These are phyloP conservation scores for Rhodeus uyekii DNA, from an alignment of 2,797 vertebrate species.

Conservation along the genomic window DNA sequence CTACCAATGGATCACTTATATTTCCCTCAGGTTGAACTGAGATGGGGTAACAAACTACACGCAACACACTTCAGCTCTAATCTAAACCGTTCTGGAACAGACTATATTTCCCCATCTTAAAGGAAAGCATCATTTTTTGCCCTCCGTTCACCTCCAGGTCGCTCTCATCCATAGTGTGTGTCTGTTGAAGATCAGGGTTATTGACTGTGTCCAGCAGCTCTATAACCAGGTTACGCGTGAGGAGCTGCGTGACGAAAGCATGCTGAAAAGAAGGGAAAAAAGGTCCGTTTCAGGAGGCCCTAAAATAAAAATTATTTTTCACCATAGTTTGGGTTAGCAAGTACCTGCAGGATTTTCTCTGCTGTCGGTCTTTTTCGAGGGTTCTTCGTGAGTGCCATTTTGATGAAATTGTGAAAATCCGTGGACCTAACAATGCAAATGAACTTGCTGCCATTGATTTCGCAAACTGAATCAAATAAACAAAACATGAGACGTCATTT, in stretches of 20 bases:
- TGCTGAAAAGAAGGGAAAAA: slow-evolving; percentile 62
- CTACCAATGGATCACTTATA: neutral
- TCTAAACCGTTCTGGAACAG: neutral
- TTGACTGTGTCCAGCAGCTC: slow-evolving; percentile 76
- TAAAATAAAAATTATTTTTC: neutral
- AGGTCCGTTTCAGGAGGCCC: neutral
- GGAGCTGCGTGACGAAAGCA: slow-evolving; percentile 70
- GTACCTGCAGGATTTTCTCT: slow-evolving; percentile 77
- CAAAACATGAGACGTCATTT: neutral
- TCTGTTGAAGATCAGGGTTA: slow-evolving; percentile 69
- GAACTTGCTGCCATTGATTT: neutral
- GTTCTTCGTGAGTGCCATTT: slow-evolving; percentile 76
- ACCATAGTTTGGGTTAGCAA: neutral
- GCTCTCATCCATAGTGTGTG: slow-evolving; percentile 71
- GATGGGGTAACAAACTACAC: neutral
- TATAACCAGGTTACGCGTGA: slow-evolving; percentile 70
- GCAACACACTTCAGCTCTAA: neutral
- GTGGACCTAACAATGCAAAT: slow-evolving; percentile 65
- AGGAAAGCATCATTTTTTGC: neutral
- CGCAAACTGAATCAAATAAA: neutral
- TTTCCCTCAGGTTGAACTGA: neutral
- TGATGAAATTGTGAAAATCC: slow-evolving; percentile 78
- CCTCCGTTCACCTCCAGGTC: slow-evolving; percentile 72
- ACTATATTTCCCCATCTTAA: neutral
- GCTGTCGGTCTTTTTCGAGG: slow-evolving; percentile 78